Percentiles rank a stretch among this genome's conserved stretches.
phyloP scores from a whole-genome alignment of 1,140 invertebrate genomes.

The Magallana ariakensis region DNA sequence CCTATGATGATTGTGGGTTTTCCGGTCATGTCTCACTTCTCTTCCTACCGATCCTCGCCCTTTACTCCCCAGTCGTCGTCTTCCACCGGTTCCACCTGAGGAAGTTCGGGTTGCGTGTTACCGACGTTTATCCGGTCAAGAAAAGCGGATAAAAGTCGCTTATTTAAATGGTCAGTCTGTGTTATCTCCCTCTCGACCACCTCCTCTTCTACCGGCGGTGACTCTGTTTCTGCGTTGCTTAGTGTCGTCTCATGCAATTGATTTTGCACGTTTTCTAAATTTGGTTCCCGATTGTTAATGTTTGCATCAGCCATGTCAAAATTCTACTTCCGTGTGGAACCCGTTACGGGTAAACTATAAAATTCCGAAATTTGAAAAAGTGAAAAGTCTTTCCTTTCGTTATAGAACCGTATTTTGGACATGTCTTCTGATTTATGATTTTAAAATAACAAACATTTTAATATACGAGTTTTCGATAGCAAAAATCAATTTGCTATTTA shows the following conservation, averaged over 20 bases:
- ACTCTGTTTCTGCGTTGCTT: background rate
- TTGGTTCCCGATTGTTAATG: slow-evolving; percentile 34
- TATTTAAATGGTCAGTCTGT: slow-evolving; percentile 71
- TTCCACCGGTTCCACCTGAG: slow-evolving; percentile 17
- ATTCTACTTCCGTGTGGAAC: slow-evolving; percentile 27
- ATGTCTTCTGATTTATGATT: too few relatives aligned
- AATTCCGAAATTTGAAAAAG: too few relatives aligned
- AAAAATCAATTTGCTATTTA: too few relatives aligned
- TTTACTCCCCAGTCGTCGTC: background rate
- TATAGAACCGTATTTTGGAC: too few relatives aligned
- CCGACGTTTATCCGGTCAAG: slow-evolving; percentile 61
- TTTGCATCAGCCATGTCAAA: slow-evolving; percentile 30
- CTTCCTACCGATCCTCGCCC: background rate
- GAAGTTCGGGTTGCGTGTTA: background rate
- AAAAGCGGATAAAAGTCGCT: slow-evolving; percentile 66
- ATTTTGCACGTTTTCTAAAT: slow-evolving; percentile 38
- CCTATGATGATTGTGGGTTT: background rate
- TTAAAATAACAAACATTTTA: too few relatives aligned
- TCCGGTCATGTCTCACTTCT: slow-evolving; percentile 16
- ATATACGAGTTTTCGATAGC: too few relatives aligned
- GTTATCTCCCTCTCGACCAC: slow-evolving; percentile 60
- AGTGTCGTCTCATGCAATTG: slow-evolving; percentile 26
- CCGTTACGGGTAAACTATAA: background rate
- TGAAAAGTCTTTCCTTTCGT: too few relatives aligned
- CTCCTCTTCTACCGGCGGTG: slow-evolving; percentile 33